Evolutionary conservation across 2,888 invertebrate species (phyloP), one percentile per base, ranked within the genome.

Genomic region (Monoplex corrugatus): DNA sequence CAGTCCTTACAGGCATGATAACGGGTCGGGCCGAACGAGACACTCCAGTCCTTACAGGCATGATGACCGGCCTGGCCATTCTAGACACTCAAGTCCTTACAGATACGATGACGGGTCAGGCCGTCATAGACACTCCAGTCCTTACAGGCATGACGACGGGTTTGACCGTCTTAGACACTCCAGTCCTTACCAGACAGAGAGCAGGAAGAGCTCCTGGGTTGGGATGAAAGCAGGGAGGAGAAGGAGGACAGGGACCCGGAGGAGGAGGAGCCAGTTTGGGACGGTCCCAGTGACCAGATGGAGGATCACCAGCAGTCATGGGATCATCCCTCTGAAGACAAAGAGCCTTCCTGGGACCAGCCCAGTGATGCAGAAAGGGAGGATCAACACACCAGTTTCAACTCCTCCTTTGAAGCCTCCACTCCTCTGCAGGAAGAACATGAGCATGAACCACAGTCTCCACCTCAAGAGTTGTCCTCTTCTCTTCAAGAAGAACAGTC

Each of bases 321-420:
- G 45, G 68, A 43, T 1, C n/a, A 44, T 5, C n/a, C 63, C 1
- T 38, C 45, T 2, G 45, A 83, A 16, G 45, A 83, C 45, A 19
- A 88, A 16, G 93, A 92, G 91, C 92, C 68, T 88, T 89, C 28
- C 91, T 91, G 82, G 91, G 91, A 2, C 23, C n/a, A 19, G 50
- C 45, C 83, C 23, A 78, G 50, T 16, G 35, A 45, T 45, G 40
- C 40, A 10, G 38, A 38, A 44, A 1, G 19, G n/a, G 78, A 16
- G 23, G 78, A 80, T 23, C 78, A 40, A 40, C 78, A 87, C 87
- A 82, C 80, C 32, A 87, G 87, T 38, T 63, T 45, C n/a, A 78
- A 87, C 40, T 63, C 82, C 35, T 87, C 87, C 0, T 87, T 87
- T 57, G 87, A 87, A n/a, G 44, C 50, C 23, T 50, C 50, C n/a